phyloP scores from a whole-genome alignment of 2,797 vertebrate genomes.

The Lagorchestes hirsutus region DNA sequence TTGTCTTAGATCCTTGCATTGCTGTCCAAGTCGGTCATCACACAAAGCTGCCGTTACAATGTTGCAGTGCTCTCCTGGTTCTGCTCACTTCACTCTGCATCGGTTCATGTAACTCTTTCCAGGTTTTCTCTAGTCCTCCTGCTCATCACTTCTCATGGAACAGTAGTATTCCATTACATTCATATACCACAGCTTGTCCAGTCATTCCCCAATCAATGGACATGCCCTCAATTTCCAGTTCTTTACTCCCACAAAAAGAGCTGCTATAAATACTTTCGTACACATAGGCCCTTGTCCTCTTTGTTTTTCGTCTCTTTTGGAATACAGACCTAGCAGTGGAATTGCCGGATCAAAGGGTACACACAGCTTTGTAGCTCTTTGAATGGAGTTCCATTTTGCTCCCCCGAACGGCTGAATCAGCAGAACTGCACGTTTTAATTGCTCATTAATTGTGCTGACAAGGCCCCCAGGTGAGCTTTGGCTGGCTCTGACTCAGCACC shows the following conservation, averaged over 20 bases:
- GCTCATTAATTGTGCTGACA: slow-evolving; percentile 63
- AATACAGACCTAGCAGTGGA: background rate
- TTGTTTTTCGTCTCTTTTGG: background rate
- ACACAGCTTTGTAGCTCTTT: no score
- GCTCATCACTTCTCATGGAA: no score
- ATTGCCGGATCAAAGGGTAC: no score
- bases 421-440: slow-evolving; percentile 64
- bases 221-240: background rate
- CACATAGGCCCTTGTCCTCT: background rate
- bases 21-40: no score
- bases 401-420: background rate
- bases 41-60: no score
- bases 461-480: slow-evolving; percentile 59
- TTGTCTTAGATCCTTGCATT: no score
- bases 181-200: background rate
- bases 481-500: slow-evolving; percentile 69
- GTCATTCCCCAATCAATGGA: background rate
- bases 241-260: no score
- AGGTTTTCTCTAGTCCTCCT: background rate
- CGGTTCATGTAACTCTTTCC: background rate
- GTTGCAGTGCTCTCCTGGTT: no score
- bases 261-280: background rate
- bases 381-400: no score
- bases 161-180: no score
- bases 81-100: background rate